Conservation (phyloP, 2,797 vertebrate genomes). For the Hypotaenidia philippensis region DNA sequence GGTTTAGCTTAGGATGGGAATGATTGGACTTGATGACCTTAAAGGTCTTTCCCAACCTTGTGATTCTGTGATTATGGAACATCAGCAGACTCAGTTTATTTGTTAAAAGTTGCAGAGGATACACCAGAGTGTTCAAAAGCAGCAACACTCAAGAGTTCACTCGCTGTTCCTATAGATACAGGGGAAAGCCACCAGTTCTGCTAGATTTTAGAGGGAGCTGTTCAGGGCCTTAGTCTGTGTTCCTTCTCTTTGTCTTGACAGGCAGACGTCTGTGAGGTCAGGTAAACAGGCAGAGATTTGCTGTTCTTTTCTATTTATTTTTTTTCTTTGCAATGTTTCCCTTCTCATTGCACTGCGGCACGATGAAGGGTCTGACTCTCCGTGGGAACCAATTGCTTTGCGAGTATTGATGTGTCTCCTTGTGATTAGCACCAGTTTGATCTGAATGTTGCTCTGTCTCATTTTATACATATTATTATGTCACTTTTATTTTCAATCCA, state of each 20-base stretch:
- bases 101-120: neutral
- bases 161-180: neutral
- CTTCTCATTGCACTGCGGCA: fast-evolving
- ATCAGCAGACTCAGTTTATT: fast-evolving
- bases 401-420: neutral
- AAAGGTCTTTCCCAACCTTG: no score
- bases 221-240: neutral
- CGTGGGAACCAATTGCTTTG: fast-evolving
- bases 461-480: neutral
- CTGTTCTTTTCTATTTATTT: no score
- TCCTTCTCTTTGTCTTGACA: neutral
- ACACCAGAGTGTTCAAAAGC: neutral
- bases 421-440: neutral
- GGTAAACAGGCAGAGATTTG: neutral
- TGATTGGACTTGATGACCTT: no score
- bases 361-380: fast-evolving
- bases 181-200: neutral
- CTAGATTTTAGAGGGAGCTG: neutral
- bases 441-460: neutral
- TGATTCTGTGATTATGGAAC: neutral
- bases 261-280: neutral
- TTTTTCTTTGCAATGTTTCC: neutral
- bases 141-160: neutral
- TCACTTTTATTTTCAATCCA: neutral
- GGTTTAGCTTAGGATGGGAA: no score